Evolutionary conservation across 2,113 vertebrate genomes (phyloP), one percentile per base, ranked within the genome.

Genomic region (Fukomys damarensis): DNA sequence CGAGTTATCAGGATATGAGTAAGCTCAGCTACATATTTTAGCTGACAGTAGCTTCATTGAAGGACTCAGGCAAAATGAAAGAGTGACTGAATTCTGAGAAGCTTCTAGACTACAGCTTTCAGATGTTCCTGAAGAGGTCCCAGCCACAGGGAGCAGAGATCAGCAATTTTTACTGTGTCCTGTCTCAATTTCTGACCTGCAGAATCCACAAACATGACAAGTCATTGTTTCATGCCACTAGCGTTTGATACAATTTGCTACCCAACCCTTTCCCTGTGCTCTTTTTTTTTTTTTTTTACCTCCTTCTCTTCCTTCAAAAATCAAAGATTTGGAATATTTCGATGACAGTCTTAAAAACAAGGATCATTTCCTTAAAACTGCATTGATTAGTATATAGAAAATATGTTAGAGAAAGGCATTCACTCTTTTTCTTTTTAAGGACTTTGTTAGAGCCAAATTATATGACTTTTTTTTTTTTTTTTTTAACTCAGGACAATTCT

Each of bases 401-500:
- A 65, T 58, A 68, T 9, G 5, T 76, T 96, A 76, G 5, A 93
- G 41, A 66, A 86, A 58, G 66, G 3, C 56, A 91, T 92, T 58
- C 43, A 30, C 35, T 86, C 68, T 96, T 86, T 43, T n/a, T 86
- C 28, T 35, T 74, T 70, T 19, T 86, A 93, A 93, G 54, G 14
- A 41, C 52, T 63, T 93, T 65, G 96, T 96, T 96, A 96, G 92
- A 63, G 61, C 8, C 30, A 95, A 95, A 93, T 96, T 96, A 80
- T 70, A 70, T 89, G 32, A 91, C 32, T 12, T 6, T 35, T 38
- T 68, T 30, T 46, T 59, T 12, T 6, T 35, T 38, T 68, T 30
- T 46, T 59, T 59, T 84, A 94, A 96, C 87, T 92, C 92, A 89
- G 92, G 86, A 35, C 95, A 98, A 85, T 97, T 98, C 43, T 52